phyloP scores from a whole-genome alignment of 2,888 invertebrate species.

The Lepidochrysops patricia region DNA sequence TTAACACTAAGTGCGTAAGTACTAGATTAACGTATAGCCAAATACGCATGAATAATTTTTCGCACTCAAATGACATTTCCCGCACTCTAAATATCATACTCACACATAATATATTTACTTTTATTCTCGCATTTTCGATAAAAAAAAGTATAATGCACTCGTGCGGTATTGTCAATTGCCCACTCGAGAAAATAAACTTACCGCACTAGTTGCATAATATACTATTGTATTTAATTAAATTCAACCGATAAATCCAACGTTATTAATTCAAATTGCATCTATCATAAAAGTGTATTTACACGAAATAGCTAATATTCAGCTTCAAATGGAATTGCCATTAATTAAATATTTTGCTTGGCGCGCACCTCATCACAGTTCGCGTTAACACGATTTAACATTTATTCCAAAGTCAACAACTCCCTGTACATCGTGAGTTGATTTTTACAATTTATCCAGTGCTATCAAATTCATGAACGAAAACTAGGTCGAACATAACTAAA shows the following conservation, averaged over 20 bases:
- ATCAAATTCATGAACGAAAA: conserved; percentile 15
- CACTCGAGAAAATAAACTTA: too few species aligned
- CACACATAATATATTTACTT: too few species aligned
- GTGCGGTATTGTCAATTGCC: too few species aligned
- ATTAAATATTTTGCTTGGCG: conserved; percentile 12
- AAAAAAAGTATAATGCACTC: too few species aligned
- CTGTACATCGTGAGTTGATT: conserved; percentile 15
- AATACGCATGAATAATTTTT: too few species aligned
- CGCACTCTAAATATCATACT: too few species aligned
- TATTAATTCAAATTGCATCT: neutral
- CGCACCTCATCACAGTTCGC: conserved; percentile 12
- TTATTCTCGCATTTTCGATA: too few species aligned
- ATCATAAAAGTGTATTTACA: neutral
- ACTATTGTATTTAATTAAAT: neutral
- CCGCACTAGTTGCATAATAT: too few species aligned
- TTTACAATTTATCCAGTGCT: conserved; percentile 16
- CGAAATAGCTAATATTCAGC: conserved; percentile 1
- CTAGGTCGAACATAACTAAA: conserved; percentile 13
- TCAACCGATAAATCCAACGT: neutral
- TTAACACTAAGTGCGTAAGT: too few species aligned
- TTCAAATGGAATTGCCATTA: conserved; percentile 3
- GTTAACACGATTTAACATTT: conserved; percentile 16
- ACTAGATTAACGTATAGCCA: too few species aligned
- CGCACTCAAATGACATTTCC: too few species aligned
- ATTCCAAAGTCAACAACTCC: conserved; percentile 15